A percentile compares a stretch with the other conserved stretches of the same genome.
Evolutionary conservation across 2,888 invertebrate species (phyloP).

Genomic region (Ommatoiulus sabulosus): DNA sequence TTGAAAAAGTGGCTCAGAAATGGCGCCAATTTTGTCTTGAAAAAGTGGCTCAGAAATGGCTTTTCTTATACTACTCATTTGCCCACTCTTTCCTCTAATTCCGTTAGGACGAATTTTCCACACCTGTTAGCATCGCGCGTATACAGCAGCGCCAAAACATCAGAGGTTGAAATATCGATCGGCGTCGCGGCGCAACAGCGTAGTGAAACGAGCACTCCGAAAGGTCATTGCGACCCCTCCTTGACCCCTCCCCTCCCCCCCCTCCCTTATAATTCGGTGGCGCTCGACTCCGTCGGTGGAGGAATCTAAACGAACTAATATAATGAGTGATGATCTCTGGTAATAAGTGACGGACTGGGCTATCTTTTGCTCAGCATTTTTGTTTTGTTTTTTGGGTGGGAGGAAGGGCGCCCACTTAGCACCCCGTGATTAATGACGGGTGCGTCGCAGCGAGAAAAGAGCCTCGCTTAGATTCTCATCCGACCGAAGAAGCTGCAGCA

Average conservation of each 20-base stretch:
- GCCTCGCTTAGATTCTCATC: neutral
- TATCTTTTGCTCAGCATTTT: neutral
- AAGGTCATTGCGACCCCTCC: neutral
- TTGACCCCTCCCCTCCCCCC: neutral
- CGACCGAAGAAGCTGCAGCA: neutral
- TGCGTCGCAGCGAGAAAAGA: neutral
- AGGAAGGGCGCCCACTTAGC: too few species aligned
- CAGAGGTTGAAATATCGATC: too few species aligned
- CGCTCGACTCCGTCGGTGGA: neutral
- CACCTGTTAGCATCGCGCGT: too few species aligned
- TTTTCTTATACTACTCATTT: too few species aligned
- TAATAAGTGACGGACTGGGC: slow-evolving; percentile 1
- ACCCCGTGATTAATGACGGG: slow-evolving; percentile 6
- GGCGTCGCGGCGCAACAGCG: neutral
- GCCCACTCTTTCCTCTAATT: too few species aligned
- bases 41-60: too few species aligned
- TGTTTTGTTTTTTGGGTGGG: slow-evolving; percentile 11
- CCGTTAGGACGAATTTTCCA: too few species aligned
- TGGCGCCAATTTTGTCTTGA: too few species aligned
- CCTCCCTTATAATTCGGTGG: too few species aligned
- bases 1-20: too few species aligned
- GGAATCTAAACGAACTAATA: neutral
- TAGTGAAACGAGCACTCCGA: neutral
- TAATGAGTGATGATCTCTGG: slow-evolving; percentile 18
- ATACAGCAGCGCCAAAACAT: too few species aligned